phyloP scores from a whole-genome alignment of 35 echinoderm and acorn worm species.

The Heliocidaris tuberculata region DNA sequence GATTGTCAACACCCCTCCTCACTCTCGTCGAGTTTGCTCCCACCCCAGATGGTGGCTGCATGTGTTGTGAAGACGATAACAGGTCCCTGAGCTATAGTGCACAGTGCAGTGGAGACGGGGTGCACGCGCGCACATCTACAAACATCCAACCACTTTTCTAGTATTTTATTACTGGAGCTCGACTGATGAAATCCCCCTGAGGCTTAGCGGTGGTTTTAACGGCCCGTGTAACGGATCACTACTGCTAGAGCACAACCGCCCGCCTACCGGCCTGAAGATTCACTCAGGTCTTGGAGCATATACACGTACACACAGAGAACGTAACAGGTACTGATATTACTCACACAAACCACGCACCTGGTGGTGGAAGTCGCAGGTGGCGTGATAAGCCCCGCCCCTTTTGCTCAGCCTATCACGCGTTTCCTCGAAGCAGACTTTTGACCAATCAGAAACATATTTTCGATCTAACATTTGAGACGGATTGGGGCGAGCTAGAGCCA shows the following conservation, averaged over 20 bases:
- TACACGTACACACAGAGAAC: background rate
- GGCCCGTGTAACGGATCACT: constrained; percentile 6
- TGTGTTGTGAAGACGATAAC: background rate
- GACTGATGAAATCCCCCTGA: constrained; percentile 12
- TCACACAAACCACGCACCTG: background rate
- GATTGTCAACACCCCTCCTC: constrained; percentile 24
- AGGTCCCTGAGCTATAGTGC: no score
- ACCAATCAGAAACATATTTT: background rate
- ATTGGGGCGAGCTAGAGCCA: no score
- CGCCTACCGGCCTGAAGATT: background rate
- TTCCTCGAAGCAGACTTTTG: background rate
- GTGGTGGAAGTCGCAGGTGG: background rate
- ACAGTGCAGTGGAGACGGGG: background rate
- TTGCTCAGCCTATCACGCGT: background rate
- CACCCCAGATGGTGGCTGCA: constrained; percentile 21
- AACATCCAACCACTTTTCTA: background rate
- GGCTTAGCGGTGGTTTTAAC: background rate
- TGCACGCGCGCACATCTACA: background rate
- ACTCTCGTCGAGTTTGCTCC: background rate
- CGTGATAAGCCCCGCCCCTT: background rate
- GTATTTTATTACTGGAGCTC: background rate
- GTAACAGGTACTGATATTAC: background rate
- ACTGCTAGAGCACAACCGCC: background rate
- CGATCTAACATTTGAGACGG: background rate
- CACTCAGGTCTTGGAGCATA: background rate